Percentiles rank a stretch among this genome's conserved stretches.
phyloP scores from a whole-genome alignment of 2,113 vertebrate genomes.

The Hypocryptadius cinnamomeus region DNA sequence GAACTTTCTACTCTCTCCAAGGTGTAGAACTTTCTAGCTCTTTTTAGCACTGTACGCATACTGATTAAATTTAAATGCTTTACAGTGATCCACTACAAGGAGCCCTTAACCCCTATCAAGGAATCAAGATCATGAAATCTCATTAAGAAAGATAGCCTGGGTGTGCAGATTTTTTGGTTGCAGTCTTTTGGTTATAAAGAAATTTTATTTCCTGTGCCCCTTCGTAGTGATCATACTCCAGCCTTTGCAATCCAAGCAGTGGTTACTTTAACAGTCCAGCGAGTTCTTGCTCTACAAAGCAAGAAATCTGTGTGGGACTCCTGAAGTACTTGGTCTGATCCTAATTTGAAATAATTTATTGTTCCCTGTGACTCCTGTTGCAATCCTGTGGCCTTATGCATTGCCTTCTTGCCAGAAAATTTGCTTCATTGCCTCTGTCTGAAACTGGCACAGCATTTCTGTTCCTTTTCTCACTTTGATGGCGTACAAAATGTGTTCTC shows the following conservation, averaged over 20 bases:
- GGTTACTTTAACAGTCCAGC: not conserved
- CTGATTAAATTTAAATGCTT: not conserved
- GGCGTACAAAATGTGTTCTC: slow-evolving; percentile 45
- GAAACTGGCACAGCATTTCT: slow-evolving; percentile 51
- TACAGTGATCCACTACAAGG: not conserved
- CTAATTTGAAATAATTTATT: slow-evolving; percentile 26
- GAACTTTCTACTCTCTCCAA: not conserved
- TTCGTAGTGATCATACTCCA: not conserved
- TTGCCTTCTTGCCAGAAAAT: slow-evolving; percentile 29
- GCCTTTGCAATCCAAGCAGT: not conserved
- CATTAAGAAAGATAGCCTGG: not conserved
- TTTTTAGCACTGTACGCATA: not conserved
- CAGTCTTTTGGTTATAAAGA: not conserved
- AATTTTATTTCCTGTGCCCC: not conserved
- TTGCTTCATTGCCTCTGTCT: slow-evolving; percentile 23
- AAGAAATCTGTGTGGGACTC: not conserved
- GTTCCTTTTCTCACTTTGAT: slow-evolving; percentile 51
- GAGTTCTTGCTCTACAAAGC: not conserved
- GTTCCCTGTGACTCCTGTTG: slow-evolving; percentile 24
- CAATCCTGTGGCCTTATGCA: slow-evolving; percentile 4
- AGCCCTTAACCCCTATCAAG: not conserved
- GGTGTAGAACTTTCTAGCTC: not conserved
- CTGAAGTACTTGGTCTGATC: not conserved
- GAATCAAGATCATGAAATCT: not conserved
- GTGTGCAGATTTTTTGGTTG: not conserved